Base-by-base conservation (phyloP, 2,113 vertebrate genomes). In the Phycodurus eques region DNA sequence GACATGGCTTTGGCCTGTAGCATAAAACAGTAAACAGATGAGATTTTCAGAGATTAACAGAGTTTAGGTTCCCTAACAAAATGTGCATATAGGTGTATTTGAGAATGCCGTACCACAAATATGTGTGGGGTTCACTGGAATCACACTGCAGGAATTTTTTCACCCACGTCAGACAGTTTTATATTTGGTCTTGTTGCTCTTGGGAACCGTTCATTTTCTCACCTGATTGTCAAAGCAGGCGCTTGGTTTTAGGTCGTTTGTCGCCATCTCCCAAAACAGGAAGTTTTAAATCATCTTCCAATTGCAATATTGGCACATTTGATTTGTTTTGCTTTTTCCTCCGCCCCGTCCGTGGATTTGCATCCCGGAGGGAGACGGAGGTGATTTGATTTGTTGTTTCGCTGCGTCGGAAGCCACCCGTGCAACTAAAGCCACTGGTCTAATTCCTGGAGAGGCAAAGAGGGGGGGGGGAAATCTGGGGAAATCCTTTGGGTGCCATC, bases 401-500 rank as follows among this genome's bases (percentile, higher is more conserved):
- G 80, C 80, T 80, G 86, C 47, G 63, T 2, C 19, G 27, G 81
- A 89, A 85, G 87, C 81, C 20, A 78, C 73, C 71, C 79, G 79
- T 83, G 79, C 84, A 80, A 86, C 77, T 88, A 88, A 89, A 88
- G 80, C 84, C 85, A 82, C 62, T 62, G 83, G 85, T 88, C 85
- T 91, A 88, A 91, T 91, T 91, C 89, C 85, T 88, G 81, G 82
- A 90, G 81, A 88, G 87, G 44, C n/a, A 47, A 66, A 66, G 39
- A n/a, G 8, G 19, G 17, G 31, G 8, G 19, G 17, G 31, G 8
- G 15, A 76, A 63, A 85, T 84, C 81, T 85, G 82, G 77, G 83
- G 79, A 85, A 88, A 91, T 91, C 88, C 84, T 83, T 51, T 75
- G 83, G 87, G 77, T 76, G 85, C 89, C 89, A 91, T 91, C 89